Base-by-base conservation (phyloP, 1,140 invertebrate genomes). In the Linepithema humile region DNA sequence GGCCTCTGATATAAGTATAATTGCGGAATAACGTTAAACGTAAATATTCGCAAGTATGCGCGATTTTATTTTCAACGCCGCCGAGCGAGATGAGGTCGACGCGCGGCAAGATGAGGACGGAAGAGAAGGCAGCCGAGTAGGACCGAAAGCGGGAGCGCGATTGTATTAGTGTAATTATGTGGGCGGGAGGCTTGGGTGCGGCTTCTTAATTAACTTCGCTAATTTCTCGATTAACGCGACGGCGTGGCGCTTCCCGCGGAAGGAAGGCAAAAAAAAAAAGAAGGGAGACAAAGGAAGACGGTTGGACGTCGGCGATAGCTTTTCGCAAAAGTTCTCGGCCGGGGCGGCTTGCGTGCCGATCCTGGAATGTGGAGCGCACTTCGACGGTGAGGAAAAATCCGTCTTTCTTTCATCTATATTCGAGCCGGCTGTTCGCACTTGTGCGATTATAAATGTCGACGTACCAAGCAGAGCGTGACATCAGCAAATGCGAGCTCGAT, bases 221-320 rank as follows among this genome's bases (percentile, higher is more conserved):
- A 89, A 89, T 89, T 82, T 86, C 84, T 89, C 88, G 72, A 86
- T 89, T 89, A 89, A 89, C 70, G 20, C 32, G 55, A 74, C 17
- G 48, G 35, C 35, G n/a, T 17, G 59, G 4, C 10, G 64, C 55
- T 43, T 74, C 57, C 38, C 26, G 43, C 48, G 50, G 9, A 53
- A 29, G 10, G 26, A 1, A 26, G 23, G 15, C 29, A 48, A 10
- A 57, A 40, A 32, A 69, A 35, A 17, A 35, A 20, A 32, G 15
- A 7, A 0, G n/a, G n/a, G n/a, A 12, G 23, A 20, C 7, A 38
- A 26, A 17, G 5, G 7, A 43, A 35, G 29, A 26, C 38, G 43
- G 23, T 45, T 9, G 72, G 72, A 26, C 2, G 40, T 50, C n/a
- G 45, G 23, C 15, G 20, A 10, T 70, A 38, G 50, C 29, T 74